Evolutionary conservation across 2,797 vertebrate species (phyloP).

Genomic region (Pseudotriccus pelzelni): DNA sequence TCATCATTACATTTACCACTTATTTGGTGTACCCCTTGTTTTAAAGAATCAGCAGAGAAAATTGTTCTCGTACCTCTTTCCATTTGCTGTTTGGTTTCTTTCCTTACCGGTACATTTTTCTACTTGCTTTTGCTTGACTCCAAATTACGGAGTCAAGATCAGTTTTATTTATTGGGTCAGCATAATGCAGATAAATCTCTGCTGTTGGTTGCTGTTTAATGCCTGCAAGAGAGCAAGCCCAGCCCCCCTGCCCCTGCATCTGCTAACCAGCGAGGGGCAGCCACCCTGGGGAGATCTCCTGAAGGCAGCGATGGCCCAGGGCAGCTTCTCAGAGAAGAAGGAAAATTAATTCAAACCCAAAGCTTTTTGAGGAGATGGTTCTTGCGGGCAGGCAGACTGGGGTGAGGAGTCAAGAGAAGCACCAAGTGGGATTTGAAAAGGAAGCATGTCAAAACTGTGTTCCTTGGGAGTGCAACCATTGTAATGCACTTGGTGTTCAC

Average conservation of each 20-base stretch:
- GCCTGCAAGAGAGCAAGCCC: background rate
- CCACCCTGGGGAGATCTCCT: background rate
- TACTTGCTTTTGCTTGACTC: background rate
- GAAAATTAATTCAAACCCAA: background rate
- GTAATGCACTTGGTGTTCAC: background rate
- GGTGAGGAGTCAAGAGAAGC: background rate
- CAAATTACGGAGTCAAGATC: background rate
- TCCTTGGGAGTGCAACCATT: background rate
- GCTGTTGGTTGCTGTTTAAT: background rate
- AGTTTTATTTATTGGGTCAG: slow-evolving; percentile 6
- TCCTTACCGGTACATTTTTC: background rate
- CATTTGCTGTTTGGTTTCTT: background rate
- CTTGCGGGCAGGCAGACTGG: background rate
- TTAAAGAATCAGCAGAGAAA: background rate
- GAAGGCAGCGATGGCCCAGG: background rate
- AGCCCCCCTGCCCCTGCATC: background rate
- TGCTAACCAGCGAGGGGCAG: slow-evolving; percentile 1
- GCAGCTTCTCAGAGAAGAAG: background rate
- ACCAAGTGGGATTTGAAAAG: background rate
- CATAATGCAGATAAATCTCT: background rate
- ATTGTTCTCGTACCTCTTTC: background rate
- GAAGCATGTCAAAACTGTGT: rapidly evolving
- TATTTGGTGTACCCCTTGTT: background rate
- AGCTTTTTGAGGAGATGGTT: background rate
- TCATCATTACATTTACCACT: background rate